A percentile compares a stretch with the other conserved stretches of the same genome.
Evolutionary conservation across 2,888 invertebrate species (phyloP).

Genomic region (Odontocerum albicorne): DNA sequence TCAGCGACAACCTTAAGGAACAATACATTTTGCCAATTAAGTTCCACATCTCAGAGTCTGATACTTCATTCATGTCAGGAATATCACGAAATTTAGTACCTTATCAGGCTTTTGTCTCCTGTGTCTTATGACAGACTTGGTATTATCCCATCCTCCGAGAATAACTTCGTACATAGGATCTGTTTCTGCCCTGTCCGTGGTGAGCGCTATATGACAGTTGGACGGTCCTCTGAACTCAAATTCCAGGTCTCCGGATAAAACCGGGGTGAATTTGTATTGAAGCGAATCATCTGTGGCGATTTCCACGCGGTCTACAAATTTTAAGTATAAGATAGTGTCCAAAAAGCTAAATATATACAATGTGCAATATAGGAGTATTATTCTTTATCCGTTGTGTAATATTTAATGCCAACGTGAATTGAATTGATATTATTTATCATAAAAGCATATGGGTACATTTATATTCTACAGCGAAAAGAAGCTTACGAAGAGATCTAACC

Average conservation of each 20-base stretch:
- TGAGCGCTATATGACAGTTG: conserved; percentile 66
- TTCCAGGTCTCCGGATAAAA: conserved; percentile 55
- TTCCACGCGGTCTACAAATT: conserved; percentile 55
- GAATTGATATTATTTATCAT: too few species aligned
- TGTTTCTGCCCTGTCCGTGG: conserved; percentile 56
- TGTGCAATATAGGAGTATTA: too few species aligned
- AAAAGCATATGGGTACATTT: conserved; percentile 53
- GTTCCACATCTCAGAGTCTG: background rate
- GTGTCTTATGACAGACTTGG: conserved; percentile 64
- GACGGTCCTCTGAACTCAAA: conserved; percentile 63
- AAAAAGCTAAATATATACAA: too few species aligned
- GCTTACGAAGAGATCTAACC: conserved; percentile 59
- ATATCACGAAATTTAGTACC: conserved; percentile 47
- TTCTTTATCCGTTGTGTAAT: too few species aligned
- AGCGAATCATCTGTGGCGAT: conserved; percentile 60
- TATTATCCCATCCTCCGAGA: conserved; percentile 70
- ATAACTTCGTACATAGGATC: conserved; percentile 68
- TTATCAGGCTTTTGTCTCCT: conserved; percentile 65
- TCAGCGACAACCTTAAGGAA: conserved; percentile 55
- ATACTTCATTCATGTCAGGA: conserved; percentile 2
- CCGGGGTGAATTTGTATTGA: conserved; percentile 61
- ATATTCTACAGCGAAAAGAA: conserved; percentile 38
- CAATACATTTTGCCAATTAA: conserved; percentile 13
- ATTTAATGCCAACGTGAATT: too few species aligned
- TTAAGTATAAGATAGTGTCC: too few species aligned